Conservation (phyloP, 2,797 vertebrate genomes). For the Oryzias dopingdopingensis region DNA sequence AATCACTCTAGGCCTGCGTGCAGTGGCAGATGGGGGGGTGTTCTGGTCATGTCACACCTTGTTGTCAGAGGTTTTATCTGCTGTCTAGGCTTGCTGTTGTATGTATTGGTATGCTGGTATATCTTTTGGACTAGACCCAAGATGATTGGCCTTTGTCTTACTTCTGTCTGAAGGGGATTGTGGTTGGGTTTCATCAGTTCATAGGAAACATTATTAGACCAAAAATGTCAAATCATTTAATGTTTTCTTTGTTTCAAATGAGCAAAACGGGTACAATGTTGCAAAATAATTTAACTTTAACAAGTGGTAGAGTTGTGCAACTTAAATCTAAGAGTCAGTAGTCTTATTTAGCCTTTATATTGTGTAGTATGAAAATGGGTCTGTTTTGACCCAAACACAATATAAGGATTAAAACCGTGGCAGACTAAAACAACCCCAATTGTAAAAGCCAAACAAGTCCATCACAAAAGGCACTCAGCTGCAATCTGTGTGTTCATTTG, state of each 20-base stretch:
- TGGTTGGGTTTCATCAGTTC: constrained; percentile 22
- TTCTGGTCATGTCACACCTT: constrained; percentile 64
- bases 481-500: too few species aligned
- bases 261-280: neutral
- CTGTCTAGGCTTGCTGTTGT: constrained; percentile 73
- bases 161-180: constrained; percentile 23
- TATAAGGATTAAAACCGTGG: constrained; percentile 5
- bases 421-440: too few species aligned
- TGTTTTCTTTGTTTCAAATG: neutral
- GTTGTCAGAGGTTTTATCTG: constrained; percentile 68
- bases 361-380: too few species aligned
- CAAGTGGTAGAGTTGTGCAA: constrained; percentile 35
- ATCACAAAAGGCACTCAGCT: too few species aligned
- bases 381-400: neutral
- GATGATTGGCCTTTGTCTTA: constrained; percentile 20
- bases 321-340: too few species aligned
- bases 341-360: too few species aligned
- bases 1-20: constrained; percentile 16
- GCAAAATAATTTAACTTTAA: constrained; percentile 21
- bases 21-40: constrained; percentile 33
- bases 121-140: constrained; percentile 32
- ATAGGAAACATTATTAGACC: constrained; percentile 3
- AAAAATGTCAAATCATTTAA: neutral
- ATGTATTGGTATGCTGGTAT: constrained; percentile 70
- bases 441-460: too few species aligned